Evolutionary conservation across 2,113 vertebrate species (phyloP).

Genomic region (Odontophorus gujanensis): DNA sequence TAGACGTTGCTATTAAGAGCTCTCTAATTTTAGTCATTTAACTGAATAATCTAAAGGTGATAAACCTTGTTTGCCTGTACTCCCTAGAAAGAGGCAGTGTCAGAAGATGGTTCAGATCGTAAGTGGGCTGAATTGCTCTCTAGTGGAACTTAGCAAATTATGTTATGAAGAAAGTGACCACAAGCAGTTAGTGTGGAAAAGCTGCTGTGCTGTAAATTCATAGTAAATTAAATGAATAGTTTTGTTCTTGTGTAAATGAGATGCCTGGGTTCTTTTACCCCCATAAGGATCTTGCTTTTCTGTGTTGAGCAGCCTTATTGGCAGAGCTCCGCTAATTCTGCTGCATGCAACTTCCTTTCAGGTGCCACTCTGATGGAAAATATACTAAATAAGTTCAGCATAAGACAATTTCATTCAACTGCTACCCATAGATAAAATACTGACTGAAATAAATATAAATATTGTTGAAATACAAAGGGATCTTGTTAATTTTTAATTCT

Average conservation of each 20-base stretch:
- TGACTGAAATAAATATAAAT: not conserved
- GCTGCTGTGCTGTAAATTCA: not conserved
- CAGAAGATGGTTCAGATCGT: not conserved
- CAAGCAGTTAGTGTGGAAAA: not conserved
- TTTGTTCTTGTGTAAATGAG: not conserved
- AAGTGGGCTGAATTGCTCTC: not conserved
- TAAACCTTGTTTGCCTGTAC: not conserved
- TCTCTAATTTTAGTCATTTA: not conserved
- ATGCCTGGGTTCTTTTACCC: not conserved
- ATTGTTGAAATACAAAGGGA: constrained; percentile 40
- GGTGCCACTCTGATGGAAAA: constrained; percentile 10
- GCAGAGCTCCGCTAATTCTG: not conserved
- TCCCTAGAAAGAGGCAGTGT: not conserved
- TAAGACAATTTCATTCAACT: constrained; percentile 9
- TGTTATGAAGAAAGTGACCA: not conserved
- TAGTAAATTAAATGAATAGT: not conserved
- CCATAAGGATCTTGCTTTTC: not conserved
- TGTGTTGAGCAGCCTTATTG: not conserved
- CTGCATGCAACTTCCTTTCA: constrained; percentile 26
- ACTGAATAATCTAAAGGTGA: not conserved
- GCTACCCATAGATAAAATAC: not conserved
- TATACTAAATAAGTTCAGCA: not conserved
- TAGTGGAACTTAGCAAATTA: not conserved
- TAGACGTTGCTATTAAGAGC: not conserved
- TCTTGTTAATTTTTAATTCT: constrained; percentile 52